phyloP scores from a whole-genome alignment of 2,113 vertebrate genomes.

The Hippoglossus stenolepis region DNA sequence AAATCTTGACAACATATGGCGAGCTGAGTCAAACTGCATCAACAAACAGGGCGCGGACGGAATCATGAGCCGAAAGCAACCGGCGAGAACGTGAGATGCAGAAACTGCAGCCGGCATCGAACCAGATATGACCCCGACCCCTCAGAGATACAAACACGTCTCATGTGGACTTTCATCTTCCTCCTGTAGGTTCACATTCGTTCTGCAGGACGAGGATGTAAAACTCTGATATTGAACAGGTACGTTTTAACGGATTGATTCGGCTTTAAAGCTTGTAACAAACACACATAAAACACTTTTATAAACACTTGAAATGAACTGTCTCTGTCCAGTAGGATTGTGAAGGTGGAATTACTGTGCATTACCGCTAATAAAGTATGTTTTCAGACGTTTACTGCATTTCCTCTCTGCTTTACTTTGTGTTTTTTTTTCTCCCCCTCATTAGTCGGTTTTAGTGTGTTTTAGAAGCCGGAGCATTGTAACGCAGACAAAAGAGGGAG shows the following conservation, averaged over 20 bases:
- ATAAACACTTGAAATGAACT: not conserved
- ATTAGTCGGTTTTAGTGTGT: slow-evolving; percentile 5
- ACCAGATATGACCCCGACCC: too few relatives aligned
- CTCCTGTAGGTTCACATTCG: not conserved
- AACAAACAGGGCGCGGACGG: too few relatives aligned
- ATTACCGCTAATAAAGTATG: not conserved
- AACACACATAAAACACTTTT: not conserved
- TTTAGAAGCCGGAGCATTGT: not conserved
- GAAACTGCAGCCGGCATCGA: too few relatives aligned
- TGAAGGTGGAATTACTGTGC: not conserved
- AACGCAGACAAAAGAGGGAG: not conserved
- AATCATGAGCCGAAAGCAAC: not conserved
- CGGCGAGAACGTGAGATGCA: not conserved
- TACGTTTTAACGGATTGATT: not conserved
- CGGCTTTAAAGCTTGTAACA: slow-evolving; percentile 10
- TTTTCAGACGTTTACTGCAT: not conserved
- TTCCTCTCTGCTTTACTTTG: not conserved
- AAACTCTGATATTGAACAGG: not conserved
- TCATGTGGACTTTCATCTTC: not conserved
- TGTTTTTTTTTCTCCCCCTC: not conserved
- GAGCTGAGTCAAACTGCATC: not conserved
- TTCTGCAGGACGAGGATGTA: not conserved
- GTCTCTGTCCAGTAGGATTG: not conserved
- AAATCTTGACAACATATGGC: slow-evolving; percentile 1
- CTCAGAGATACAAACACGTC: too few relatives aligned